Conservation (phyloP, 2,888 invertebrate genomes). For the Venusia cambrica region DNA sequence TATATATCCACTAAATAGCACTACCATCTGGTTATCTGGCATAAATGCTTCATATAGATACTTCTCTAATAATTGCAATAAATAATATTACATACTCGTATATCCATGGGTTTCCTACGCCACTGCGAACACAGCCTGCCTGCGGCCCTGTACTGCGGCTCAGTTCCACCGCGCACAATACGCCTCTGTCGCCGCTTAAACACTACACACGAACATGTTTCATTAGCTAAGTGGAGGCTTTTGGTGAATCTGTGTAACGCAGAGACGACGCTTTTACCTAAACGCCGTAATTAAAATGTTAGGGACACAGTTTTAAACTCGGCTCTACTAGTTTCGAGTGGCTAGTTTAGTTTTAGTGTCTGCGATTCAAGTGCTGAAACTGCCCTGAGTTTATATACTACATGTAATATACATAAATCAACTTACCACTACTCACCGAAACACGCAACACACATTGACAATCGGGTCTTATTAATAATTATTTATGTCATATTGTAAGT, state of each 20-base stretch:
- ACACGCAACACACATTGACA: too few relatives aligned
- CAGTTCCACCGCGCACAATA: constrained; percentile 60
- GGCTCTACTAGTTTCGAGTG: constrained; percentile 70
- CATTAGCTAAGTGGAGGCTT: constrained; percentile 82
- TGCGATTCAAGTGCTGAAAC: constrained; percentile 55
- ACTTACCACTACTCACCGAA: too few relatives aligned
- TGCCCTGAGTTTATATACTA: too few relatives aligned
- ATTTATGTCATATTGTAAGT: too few relatives aligned
- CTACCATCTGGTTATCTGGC: too few relatives aligned
- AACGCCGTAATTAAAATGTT: constrained; percentile 78
- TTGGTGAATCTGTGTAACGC: constrained; percentile 80
- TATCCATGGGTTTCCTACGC: too few relatives aligned
- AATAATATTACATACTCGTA: not conserved
- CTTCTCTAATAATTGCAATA: too few relatives aligned
- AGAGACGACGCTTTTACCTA: constrained; percentile 79
- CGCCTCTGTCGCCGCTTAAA: constrained; percentile 64
- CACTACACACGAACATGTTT: constrained; percentile 80
- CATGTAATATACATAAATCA: too few relatives aligned
- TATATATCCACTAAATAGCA: too few relatives aligned
- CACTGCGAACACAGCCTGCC: not conserved
- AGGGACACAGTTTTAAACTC: constrained; percentile 73
- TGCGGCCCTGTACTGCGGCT: constrained; percentile 26
- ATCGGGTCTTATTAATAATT: too few relatives aligned
- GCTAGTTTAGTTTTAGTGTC: constrained; percentile 75
- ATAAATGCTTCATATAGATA: too few relatives aligned